Evolutionary conservation across 2,797 vertebrate genomes (phyloP), one percentile per base, ranked within the genome.

Genomic region (Galaxias olidus): DNA sequence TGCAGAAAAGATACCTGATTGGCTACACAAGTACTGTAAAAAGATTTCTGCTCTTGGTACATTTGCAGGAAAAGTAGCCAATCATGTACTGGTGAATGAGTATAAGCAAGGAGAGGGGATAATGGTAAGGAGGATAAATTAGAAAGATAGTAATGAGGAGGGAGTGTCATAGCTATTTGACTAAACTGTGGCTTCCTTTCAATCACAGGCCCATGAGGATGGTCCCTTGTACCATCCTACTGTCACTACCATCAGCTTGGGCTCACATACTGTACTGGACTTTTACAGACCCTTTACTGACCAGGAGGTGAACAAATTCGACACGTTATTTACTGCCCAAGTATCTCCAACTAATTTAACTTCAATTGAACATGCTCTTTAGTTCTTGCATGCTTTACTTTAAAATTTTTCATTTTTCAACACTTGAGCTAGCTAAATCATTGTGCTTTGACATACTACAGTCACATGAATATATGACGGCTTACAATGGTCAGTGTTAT

Each of bases 1-100:
- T 10, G 77, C 79, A 4, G 95, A 97, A 57, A 91, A 80, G 66
- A 91, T 96, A 0, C 95, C 95, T 1, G 81, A 81, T 63, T 97
- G 95, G 96, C 91, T 97, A 13, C 88, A 90, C 59, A 68, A 66
- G 0, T 93, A 92, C 59, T 90, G 93, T 13, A 87, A 94, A 43
- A 93, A 89, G 51, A 91, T 97, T 7, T 96, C 96, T 48, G 81
- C 86, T 12, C 86, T 96, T 0, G 91, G 90, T 0, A 88, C 90
- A 0, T 97, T 97, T 69, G 81, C 87, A n/a, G 94, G 92, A 45
- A 91, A 92, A 64, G 69, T 56, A 0, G 95, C 96, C 53, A 97
- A 97, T 71, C 95, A 97, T 2, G 93, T 97, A 71, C 86, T 97
- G 71, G 93, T 97, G 73, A 97, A 97, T n/a, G 95, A 97, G 69